Evolutionary conservation across 2,797 vertebrate genomes (phyloP), one percentile per base, ranked within the genome.

Genomic region (Notoglanidium macrostoma): DNA sequence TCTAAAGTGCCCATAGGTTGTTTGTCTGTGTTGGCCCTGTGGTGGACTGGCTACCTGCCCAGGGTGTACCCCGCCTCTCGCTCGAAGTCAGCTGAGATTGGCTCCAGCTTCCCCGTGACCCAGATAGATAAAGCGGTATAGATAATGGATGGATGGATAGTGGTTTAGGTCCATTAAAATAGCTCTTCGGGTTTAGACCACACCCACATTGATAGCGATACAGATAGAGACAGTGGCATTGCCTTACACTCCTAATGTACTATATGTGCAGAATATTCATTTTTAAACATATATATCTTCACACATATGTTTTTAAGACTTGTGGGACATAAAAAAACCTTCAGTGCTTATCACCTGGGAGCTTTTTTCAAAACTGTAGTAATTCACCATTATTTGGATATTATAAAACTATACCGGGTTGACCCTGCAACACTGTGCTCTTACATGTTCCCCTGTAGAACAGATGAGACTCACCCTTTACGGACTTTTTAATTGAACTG

Each of bases 391-490:
- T 35, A 55, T 77, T 55, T 77, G n/a, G 55, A 77, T 32, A 77
- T 78, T 57, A 78, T 5, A 4, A 55, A 78, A 32, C 76, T 78
- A 51, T 8, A 23, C 76, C 17, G 35, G 1, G 21, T 78, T 57
- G 51, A 57, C 54, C 51, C 74, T 1, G 8, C 32, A 32, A 54
- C 29, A 55, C 51, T 55, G 8, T 19, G 26, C 46, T 32, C 49
- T 77, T 54, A 32, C 49, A 55, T 15, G 46, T 78, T 55, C 49
- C 74, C 17, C 1, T 21, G 74, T 78, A 35, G 35, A 90, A 59
- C 79, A 87, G 68, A 85, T 12, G 15, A 35, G 86, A 86, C 63
- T 86, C 15, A 23, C 29, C 84, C 54, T 40, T 54, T 29, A 35
- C 32, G 84, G 57, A 55, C 76, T 51, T 46, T 59, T 81, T 29